Conservation (phyloP, 2,113 vertebrate genomes). For the Prionailurus viverrinus region DNA sequence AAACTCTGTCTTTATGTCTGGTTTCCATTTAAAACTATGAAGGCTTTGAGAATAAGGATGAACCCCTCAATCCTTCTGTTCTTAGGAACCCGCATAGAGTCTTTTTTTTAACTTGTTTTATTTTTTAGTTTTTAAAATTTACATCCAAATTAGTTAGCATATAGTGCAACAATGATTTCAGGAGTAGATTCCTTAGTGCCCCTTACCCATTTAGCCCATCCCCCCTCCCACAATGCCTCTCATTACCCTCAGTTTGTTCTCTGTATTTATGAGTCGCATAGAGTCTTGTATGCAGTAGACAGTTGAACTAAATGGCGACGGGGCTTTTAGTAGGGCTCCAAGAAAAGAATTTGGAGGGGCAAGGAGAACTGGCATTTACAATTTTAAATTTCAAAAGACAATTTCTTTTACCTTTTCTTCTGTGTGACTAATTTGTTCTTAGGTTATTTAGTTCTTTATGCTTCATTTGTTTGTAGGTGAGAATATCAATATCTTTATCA, state of each 20-base stretch:
- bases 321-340: background rate
- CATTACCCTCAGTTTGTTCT: no score
- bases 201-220: no score
- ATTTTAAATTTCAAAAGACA: background rate
- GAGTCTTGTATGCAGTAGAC: background rate
- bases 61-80: background rate
- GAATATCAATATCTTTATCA: slow-evolving; percentile 28
- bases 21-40: background rate
- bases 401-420: slow-evolving; percentile 32
- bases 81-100: background rate
- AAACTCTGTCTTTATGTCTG: background rate
- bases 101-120: no score
- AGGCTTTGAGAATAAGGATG: background rate
- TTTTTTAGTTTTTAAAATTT: no score
- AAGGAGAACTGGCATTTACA: background rate
- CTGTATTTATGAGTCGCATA: no score
- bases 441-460: background rate
- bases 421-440: slow-evolving; percentile 41
- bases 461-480: slow-evolving; percentile 44
- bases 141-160: no score
- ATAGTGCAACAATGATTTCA: no score
- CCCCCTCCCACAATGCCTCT: no score
- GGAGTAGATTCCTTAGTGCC: no score
- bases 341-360: background rate
- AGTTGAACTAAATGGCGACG: background rate